phyloP scores from a whole-genome alignment of 1,140 invertebrate genomes.

The Orius laevigatus region DNA sequence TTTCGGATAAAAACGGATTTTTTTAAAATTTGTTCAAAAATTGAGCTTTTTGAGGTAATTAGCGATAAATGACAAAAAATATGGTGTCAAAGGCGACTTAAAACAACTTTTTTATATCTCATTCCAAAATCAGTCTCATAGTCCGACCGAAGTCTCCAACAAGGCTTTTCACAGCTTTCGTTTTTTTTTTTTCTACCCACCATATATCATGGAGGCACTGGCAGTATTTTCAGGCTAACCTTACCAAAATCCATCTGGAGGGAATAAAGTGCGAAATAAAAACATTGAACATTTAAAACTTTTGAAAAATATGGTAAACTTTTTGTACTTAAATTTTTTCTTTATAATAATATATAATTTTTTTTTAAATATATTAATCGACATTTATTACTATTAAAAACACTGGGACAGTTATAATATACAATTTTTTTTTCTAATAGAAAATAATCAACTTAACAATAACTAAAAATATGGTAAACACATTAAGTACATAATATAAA shows the following conservation, averaged over 20 bases:
- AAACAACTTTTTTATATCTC: slow-evolving; percentile 4
- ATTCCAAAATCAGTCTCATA: slow-evolving; percentile 16
- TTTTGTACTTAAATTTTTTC: slow-evolving; percentile 10
- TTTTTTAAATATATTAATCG: slow-evolving; percentile 8
- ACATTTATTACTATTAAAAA: slow-evolving; percentile 11
- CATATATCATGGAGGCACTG: slow-evolving; percentile 11
- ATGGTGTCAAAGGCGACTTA: too few species aligned
- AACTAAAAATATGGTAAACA: slow-evolving; percentile 19
- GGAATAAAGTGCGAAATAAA: slow-evolving; percentile 9
- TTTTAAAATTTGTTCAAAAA: too few species aligned
- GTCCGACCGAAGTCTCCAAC: slow-evolving; percentile 5
- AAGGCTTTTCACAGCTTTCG: slow-evolving; percentile 16
- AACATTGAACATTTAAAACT: slow-evolving; percentile 11
- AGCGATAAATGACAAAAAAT: too few species aligned
- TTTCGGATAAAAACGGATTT: too few species aligned
- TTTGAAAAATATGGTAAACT: slow-evolving; percentile 12
- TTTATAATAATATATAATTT: slow-evolving; percentile 9
- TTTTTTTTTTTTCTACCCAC: not conserved
- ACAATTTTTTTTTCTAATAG: slow-evolving; percentile 9
- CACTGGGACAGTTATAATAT: slow-evolving; percentile 18
- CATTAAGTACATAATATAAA: slow-evolving; percentile 18
- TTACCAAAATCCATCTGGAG: slow-evolving; percentile 5
- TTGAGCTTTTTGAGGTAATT: too few species aligned
- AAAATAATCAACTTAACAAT: slow-evolving; percentile 11
- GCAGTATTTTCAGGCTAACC: slow-evolving; percentile 11